phyloP scores from a whole-genome alignment of 2,113 vertebrate species.

The Varanus komodoensis region DNA sequence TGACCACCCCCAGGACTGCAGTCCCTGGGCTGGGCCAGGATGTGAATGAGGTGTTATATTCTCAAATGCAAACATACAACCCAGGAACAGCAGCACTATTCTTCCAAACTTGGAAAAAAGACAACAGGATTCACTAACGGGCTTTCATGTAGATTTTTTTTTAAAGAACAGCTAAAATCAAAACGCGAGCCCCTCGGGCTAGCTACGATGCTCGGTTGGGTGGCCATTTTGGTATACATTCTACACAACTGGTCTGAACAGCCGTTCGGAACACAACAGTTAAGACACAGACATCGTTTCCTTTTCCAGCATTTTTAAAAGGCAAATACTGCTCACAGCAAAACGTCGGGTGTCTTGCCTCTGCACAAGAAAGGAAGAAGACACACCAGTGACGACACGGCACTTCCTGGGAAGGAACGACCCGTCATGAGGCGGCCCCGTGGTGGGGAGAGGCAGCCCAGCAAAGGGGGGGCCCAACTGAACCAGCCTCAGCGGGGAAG shows the following conservation, averaged over 20 bases:
- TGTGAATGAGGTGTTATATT: too few relatives aligned
- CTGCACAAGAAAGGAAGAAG: accelerated
- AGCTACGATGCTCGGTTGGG: neutral
- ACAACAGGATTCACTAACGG: neutral
- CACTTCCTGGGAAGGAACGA: accelerated
- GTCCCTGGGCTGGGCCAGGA: too few relatives aligned
- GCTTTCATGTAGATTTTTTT: neutral
- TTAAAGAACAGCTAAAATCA: conserved; percentile 45
- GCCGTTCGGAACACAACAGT: neutral
- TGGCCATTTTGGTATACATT: neutral
- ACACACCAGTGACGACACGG: neutral
- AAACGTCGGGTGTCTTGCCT: neutral
- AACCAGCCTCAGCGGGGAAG: neutral
- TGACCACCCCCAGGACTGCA: too few relatives aligned
- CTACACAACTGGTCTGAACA: neutral
- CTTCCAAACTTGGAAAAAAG: neutral
- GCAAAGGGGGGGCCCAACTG: neutral
- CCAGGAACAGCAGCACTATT: neutral
- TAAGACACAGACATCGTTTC: neutral
- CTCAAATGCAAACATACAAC: too few relatives aligned
- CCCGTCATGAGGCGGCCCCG: neutral
- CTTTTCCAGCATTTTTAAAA: neutral
- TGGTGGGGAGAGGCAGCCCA: neutral
- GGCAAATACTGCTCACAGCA: neutral
- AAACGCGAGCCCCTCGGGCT: neutral